phyloP scores from a whole-genome alignment of 2,888 invertebrate genomes.

The Hipparchia sbordonii region DNA sequence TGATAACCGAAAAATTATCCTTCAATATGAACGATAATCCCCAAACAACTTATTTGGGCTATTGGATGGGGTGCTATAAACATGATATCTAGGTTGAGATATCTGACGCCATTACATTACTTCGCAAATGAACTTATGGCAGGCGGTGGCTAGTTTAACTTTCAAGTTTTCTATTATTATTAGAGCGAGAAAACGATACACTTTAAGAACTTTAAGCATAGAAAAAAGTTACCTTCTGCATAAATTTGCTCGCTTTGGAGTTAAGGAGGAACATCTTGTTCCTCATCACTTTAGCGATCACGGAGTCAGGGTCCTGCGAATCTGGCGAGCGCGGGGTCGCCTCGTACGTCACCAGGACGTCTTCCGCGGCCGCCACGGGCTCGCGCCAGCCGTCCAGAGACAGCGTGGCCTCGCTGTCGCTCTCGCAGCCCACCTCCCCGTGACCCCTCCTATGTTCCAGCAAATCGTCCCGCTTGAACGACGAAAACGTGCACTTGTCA shows the following conservation, averaged over 20 bases:
- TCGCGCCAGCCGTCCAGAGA: conserved; percentile 34
- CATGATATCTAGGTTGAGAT: too few species aligned
- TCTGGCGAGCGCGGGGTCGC: conserved; percentile 41
- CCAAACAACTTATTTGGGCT: too few species aligned
- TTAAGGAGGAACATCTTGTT: conserved; percentile 61
- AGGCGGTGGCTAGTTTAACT: too few species aligned
- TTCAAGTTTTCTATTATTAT: too few species aligned
- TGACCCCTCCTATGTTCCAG: conserved; percentile 50
- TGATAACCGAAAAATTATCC: too few species aligned
- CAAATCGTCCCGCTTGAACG: conserved; percentile 48
- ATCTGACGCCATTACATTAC: too few species aligned
- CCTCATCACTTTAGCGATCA: conserved; percentile 68
- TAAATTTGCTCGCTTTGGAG: conserved; percentile 49
- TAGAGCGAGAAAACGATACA: too few species aligned
- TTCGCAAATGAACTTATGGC: too few species aligned
- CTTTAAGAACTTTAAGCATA: too few species aligned
- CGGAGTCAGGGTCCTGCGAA: conserved; percentile 56
- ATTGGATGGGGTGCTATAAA: too few species aligned
- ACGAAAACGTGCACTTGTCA: conserved; percentile 52
- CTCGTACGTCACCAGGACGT: conserved; percentile 7
- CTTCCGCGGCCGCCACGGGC: neutral
- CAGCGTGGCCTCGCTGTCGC: conserved; percentile 46
- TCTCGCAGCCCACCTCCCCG: conserved; percentile 40
- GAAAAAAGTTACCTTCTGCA: conserved; percentile 55
- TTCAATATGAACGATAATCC: too few species aligned